Percentiles rank a stretch among this genome's conserved stretches.
Conservation (phyloP, 2,797 vertebrate genomes). For the Aulostomus chinensis region DNA sequence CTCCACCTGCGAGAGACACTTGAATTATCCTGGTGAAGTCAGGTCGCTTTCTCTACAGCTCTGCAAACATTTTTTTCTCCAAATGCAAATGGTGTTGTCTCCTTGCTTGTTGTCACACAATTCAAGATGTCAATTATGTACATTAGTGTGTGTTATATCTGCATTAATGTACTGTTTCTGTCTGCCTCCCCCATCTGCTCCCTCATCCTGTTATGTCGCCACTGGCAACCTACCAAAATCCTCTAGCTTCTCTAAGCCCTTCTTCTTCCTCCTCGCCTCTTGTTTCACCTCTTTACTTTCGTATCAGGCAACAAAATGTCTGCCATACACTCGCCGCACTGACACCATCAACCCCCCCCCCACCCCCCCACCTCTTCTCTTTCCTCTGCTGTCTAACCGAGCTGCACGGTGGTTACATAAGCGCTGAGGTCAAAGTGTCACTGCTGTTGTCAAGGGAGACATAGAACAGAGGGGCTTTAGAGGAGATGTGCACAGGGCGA, state of each 20-base stretch:
- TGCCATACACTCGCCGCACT: constrained; percentile 42
- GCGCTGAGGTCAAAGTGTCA: constrained; percentile 78
- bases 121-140: constrained; percentile 36
- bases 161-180: too few species aligned
- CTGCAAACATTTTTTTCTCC: too few species aligned
- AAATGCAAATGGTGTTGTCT: too few species aligned
- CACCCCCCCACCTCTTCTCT: constrained; percentile 10
- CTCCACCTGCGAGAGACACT: too few species aligned
- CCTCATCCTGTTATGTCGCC: constrained; percentile 58
- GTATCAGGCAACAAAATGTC: constrained; percentile 68
- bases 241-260: constrained; percentile 17
- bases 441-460: constrained; percentile 77
- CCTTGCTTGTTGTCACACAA: constrained; percentile 31
- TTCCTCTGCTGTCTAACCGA: constrained; percentile 40
- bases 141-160: too few species aligned
- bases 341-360: constrained; percentile 21
- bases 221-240: constrained; percentile 47
- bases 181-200: constrained; percentile 38
- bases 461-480: constrained; percentile 63
- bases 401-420: constrained; percentile 70
- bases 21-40: too few species aligned
- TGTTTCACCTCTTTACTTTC: constrained; percentile 45
- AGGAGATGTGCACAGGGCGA: constrained; percentile 37
- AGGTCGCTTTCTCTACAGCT: too few species aligned
- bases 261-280: constrained; percentile 17